Conservation (phyloP, 2,113 vertebrate species). For the Montifringilla adamsi region DNA sequence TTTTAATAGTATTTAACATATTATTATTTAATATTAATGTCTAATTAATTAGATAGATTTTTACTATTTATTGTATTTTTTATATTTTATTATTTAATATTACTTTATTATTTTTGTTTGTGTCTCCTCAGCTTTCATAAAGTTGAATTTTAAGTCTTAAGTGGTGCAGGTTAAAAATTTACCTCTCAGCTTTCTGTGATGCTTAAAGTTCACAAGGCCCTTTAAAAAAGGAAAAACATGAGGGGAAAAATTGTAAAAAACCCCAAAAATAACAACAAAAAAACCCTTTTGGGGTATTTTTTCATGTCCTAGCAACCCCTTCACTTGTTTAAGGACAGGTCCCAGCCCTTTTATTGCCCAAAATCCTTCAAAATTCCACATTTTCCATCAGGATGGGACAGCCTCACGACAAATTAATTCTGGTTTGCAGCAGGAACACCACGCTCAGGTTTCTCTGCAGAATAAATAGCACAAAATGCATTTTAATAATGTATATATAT, state of each 20-base stretch:
- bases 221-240: background rate
- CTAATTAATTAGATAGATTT: too few species aligned
- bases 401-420: background rate
- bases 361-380: background rate
- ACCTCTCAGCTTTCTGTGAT: background rate
- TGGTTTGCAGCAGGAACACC: background rate
- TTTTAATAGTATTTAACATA: background rate
- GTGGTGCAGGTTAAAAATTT: background rate
- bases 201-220: background rate
- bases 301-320: background rate
- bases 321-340: background rate
- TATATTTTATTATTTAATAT: too few species aligned
- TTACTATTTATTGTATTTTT: too few species aligned
- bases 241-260: background rate
- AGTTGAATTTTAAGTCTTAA: too few species aligned
- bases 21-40: background rate
- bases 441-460: background rate
- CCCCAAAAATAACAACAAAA: background rate
- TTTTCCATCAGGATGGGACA: rapidly evolving
- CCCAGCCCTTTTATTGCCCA: background rate
- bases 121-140: rapidly evolving
- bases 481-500: rapidly evolving
- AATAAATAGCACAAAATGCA: background rate
- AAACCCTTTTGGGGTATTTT: background rate
- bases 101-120: background rate